phyloP scores from a whole-genome alignment of 2,797 vertebrate genomes.

The Mus caroli region DNA sequence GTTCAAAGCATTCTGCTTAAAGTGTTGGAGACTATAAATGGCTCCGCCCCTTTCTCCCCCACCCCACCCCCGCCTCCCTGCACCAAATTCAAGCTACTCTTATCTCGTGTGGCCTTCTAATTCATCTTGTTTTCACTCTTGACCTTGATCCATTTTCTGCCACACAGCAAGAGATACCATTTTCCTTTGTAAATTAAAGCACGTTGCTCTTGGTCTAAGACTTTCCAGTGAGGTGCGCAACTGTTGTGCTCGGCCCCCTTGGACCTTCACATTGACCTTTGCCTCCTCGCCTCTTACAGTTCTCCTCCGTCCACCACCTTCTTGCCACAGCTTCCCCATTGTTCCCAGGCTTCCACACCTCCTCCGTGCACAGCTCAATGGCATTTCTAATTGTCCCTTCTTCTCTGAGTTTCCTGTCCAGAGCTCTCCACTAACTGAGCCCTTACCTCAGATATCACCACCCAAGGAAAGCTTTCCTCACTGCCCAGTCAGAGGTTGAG shows the following conservation, averaged over 20 bases:
- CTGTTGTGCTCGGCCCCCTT: neutral
- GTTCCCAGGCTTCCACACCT: neutral
- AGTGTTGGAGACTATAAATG: neutral
- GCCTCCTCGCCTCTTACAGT: neutral
- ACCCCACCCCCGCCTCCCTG: accelerated
- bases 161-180: constrained; percentile 28
- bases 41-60: neutral
- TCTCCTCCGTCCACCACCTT: too few relatives aligned
- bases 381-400: neutral
- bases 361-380: neutral
- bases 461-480: neutral
- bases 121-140: constrained; percentile 50
- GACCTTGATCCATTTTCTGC: constrained; percentile 46
- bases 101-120: neutral
- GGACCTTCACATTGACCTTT: neutral
- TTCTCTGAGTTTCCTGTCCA: neutral
- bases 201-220: constrained; percentile 51
- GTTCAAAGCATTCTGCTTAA: neutral
- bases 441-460: neutral
- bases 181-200: constrained; percentile 61
- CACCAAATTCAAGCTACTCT: neutral
- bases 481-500: neutral
- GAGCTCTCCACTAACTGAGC: constrained; percentile 14
- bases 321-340: neutral
- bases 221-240: constrained; percentile 41